phyloP scores from a whole-genome alignment of 2,113 vertebrate genomes.

The Catharus fuscescens region DNA sequence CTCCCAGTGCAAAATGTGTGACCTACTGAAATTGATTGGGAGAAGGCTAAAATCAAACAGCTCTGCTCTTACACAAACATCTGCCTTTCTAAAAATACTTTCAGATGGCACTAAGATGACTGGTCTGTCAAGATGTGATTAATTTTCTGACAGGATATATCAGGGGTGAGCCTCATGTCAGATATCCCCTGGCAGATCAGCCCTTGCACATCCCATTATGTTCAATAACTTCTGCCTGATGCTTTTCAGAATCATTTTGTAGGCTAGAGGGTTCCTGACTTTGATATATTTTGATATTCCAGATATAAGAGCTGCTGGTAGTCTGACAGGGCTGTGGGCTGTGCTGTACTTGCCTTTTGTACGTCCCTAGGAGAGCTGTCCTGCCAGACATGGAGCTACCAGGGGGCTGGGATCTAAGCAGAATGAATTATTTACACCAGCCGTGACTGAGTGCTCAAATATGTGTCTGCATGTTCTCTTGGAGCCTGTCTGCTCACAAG shows the following conservation, averaged over 20 bases:
- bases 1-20: neutral
- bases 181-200: neutral
- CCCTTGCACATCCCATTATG: neutral
- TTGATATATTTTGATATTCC: neutral
- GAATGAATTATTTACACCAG: neutral
- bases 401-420: neutral
- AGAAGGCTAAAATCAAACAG: neutral
- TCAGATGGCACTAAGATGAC: neutral
- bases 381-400: neutral
- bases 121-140: neutral
- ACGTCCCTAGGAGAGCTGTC: neutral
- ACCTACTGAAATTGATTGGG: neutral
- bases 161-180: neutral
- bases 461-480: neutral
- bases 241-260: neutral
- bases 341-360: neutral
- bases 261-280: neutral
- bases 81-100: neutral
- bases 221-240: neutral
- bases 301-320: neutral
- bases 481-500: neutral
- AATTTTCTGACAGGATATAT: neutral
- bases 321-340: neutral
- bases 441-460: neutral
- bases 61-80: neutral